Evolutionary conservation across 2,888 invertebrate genomes (phyloP).

Genomic region (Augiades crinisus): DNA sequence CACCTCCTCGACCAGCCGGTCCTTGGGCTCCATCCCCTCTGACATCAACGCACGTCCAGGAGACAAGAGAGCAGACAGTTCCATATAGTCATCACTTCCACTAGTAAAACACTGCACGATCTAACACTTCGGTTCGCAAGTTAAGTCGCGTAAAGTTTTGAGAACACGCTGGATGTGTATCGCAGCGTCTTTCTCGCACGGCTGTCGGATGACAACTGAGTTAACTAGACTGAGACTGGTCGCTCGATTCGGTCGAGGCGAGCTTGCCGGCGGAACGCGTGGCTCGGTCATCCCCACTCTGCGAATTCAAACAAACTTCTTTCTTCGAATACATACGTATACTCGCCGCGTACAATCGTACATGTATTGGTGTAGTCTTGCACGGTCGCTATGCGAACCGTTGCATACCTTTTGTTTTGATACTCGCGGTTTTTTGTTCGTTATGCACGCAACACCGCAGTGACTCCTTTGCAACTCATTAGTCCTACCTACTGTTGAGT

Average conservation of each 20-base stretch:
- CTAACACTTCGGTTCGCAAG: slow-evolving; percentile 63
- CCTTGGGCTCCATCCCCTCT: slow-evolving; percentile 73
- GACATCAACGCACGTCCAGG: slow-evolving; percentile 74
- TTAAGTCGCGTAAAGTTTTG: slow-evolving; percentile 76
- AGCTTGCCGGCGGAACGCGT: slow-evolving; percentile 43
- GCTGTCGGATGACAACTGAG: slow-evolving; percentile 73
- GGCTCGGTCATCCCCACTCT: slow-evolving; percentile 45
- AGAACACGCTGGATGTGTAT: slow-evolving; percentile 69
- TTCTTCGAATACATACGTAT: slow-evolving; percentile 14
- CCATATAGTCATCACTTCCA: slow-evolving; percentile 77
- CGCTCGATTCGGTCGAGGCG: slow-evolving; percentile 20
- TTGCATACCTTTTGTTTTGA: too few relatives aligned
- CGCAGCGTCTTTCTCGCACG: slow-evolving; percentile 75
- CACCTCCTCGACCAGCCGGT: slow-evolving; percentile 73
- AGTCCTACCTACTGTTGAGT: too few relatives aligned
- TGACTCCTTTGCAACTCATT: too few relatives aligned
- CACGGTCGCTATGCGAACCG: too few relatives aligned
- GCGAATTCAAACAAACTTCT: slow-evolving; percentile 17
- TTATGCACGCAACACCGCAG: too few relatives aligned
- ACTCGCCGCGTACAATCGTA: too few relatives aligned
- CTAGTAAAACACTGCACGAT: slow-evolving; percentile 56
- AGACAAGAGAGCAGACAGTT: slow-evolving; percentile 61
- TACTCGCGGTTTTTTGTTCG: background rate
- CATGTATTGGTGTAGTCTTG: background rate
- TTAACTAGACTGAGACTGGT: slow-evolving; percentile 26